Conservation (phyloP, 1,140 invertebrate genomes). For the Mamestra configurata region DNA sequence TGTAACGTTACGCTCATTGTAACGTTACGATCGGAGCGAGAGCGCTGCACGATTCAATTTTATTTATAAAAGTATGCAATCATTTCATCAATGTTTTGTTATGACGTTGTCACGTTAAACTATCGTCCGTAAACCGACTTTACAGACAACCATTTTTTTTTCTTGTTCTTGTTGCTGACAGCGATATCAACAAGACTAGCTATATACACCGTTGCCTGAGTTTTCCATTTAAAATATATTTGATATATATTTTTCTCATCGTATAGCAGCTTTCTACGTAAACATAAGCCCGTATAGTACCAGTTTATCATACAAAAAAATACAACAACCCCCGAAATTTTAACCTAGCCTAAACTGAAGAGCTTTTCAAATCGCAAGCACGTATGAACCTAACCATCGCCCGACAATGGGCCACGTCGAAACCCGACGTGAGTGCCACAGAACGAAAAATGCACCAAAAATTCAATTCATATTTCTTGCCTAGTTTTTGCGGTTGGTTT, state of each 20-base stretch:
- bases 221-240: background rate
- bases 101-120: too few relatives aligned
- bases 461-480: slow-evolving; percentile 42
- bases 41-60: too few relatives aligned
- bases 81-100: too few relatives aligned
- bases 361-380: slow-evolving; percentile 22
- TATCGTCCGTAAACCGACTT: too few relatives aligned
- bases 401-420: slow-evolving; percentile 30
- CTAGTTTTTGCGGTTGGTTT: slow-evolving; percentile 24
- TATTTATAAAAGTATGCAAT: too few relatives aligned
- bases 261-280: background rate
- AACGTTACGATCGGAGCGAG: too few relatives aligned
- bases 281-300: background rate
- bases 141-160: too few relatives aligned
- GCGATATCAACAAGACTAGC: too few relatives aligned
- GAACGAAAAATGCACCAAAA: slow-evolving; percentile 38
- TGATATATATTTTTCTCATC: background rate
- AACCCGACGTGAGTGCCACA: slow-evolving; percentile 7
- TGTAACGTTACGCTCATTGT: too few relatives aligned
- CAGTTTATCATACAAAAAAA: slow-evolving; percentile 4
- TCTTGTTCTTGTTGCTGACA: too few relatives aligned
- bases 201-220: too few relatives aligned
- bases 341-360: slow-evolving; percentile 25
- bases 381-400: slow-evolving; percentile 27
- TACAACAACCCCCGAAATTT: slow-evolving; percentile 6